Base-by-base conservation (phyloP, 2,797 vertebrate species). In the Pangasius larnaudii region DNA sequence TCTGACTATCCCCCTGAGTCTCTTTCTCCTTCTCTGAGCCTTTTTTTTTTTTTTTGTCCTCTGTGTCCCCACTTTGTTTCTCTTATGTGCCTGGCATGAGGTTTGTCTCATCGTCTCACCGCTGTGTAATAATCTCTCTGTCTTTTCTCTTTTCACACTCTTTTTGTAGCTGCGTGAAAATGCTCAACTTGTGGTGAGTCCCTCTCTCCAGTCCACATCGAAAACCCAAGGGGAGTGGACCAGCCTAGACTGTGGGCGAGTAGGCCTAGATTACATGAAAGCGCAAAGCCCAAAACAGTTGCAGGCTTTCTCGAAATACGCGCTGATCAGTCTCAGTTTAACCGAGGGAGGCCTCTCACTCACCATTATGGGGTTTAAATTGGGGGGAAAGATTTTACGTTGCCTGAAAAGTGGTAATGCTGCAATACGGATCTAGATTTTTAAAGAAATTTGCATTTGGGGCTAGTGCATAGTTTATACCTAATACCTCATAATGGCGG, bases 131-230 rank as follows among this genome's bases (percentile, higher is more conserved):
- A 99, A 99, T 98, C 94, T 96, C 94, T 97, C 93, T 95, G 93
- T 96, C 97, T 97, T 98, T 98, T 98, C 95, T 98, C 96, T 97
- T 96, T 96, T 97, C 95, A 97, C 96, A 96, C 96, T 94, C 96
- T 96, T 97, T n/a, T 42, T 98, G 97, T 99, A 99, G 98, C 98
- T 99, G 98, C 98, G 98, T 99, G 98, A 99, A 99, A 99, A 99
- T 99, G 98, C 98, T 99, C 98, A 99, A 99, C 98, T 96, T 99
- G 98, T 99, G 98, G 98, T 99, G 98, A 99, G 98, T 99, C 97
- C 97, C 97, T 98, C 98, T 98, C 98, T 98, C 97, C 96, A 95
- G 97, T 97, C 96, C 96, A 97, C 96, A 94, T 94, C 95, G 95
- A 94, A 84, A 93, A 87, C 94, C 94, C 94, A 95, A 93, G 94